These are phyloP conservation scores for Ophioderma brevispina DNA, from an alignment of 35 echinoderm and acorn worm genomes.

Conservation along the genomic window DNA sequence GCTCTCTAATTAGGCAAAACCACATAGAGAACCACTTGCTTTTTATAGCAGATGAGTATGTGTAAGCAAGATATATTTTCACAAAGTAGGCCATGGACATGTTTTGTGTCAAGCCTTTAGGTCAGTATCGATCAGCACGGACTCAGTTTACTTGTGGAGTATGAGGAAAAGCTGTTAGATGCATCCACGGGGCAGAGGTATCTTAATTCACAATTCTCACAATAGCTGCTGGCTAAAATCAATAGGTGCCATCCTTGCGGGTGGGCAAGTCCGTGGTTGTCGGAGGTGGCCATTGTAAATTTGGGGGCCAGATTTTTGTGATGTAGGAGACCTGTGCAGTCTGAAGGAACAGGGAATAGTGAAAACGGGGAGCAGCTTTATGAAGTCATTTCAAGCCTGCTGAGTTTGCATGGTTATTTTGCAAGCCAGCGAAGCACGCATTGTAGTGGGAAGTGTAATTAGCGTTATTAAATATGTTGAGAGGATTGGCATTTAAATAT, in stretches of 20 bases:
- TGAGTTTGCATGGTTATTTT: too few relatives aligned
- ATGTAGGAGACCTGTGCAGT: too few relatives aligned
- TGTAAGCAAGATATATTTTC: background rate
- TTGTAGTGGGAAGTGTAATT: too few relatives aligned
- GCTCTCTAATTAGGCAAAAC: too few relatives aligned
- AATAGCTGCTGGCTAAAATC: background rate
- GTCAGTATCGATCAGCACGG: background rate
- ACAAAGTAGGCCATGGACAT: background rate
- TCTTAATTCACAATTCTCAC: background rate
- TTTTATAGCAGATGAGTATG: background rate
- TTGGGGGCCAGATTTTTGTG: too few relatives aligned
- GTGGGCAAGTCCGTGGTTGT: background rate
- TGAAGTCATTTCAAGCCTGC: too few relatives aligned
- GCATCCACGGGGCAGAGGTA: slow-evolving; percentile 1
- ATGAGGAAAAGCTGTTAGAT: background rate
- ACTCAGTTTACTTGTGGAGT: background rate
- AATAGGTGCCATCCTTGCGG: slow-evolving; percentile 1
- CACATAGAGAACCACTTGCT: background rate
- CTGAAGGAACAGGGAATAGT: too few relatives aligned
- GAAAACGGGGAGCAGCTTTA: too few relatives aligned
- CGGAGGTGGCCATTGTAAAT: background rate
- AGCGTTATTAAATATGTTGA: too few relatives aligned
- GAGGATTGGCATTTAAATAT: too few relatives aligned
- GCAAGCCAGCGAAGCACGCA: too few relatives aligned
- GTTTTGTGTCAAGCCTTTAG: background rate